These are phyloP conservation scores for Alouatta palliata DNA, from an alignment of 2,113 vertebrate genomes.

Conservation along the genomic window DNA sequence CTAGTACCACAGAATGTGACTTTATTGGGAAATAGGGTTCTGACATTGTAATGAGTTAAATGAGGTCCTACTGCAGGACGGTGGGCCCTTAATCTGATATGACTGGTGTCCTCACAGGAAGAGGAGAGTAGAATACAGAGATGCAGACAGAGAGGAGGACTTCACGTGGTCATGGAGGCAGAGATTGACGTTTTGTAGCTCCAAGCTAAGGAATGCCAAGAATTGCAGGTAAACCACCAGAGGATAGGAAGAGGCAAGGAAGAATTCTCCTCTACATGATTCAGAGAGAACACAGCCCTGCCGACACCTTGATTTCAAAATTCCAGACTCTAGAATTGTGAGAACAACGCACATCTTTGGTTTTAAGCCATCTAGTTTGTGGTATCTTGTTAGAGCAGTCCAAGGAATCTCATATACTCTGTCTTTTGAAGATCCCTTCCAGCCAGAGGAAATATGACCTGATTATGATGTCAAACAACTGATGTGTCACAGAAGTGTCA, in stretches of 20 bases:
- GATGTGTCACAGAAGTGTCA: not conserved
- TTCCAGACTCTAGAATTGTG: not conserved
- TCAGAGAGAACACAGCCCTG: not conserved
- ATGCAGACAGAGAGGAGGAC: not conserved
- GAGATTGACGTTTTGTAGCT: not conserved
- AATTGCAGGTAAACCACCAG: not conserved
- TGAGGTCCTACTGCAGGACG: not conserved
- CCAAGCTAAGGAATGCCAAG: not conserved
- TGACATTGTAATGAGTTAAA: not conserved
- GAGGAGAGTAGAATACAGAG: not conserved
- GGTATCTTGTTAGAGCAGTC: not conserved
- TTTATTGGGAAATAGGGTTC: not conserved
- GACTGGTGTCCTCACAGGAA: not conserved
- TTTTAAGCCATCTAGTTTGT: not conserved
- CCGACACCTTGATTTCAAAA: not conserved
- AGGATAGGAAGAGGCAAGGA: not conserved
- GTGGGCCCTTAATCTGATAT: not conserved
- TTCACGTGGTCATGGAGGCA: not conserved
- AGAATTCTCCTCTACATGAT: not conserved
- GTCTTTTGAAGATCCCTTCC: not conserved
- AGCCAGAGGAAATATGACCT: not conserved
- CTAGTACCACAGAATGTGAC: not conserved
- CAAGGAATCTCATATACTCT: not conserved
- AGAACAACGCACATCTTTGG: not conserved
- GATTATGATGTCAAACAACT: not conserved